Evolutionary conservation across 2,113 vertebrate genomes (phyloP).

Genomic region (Rissa tridactyla): DNA sequence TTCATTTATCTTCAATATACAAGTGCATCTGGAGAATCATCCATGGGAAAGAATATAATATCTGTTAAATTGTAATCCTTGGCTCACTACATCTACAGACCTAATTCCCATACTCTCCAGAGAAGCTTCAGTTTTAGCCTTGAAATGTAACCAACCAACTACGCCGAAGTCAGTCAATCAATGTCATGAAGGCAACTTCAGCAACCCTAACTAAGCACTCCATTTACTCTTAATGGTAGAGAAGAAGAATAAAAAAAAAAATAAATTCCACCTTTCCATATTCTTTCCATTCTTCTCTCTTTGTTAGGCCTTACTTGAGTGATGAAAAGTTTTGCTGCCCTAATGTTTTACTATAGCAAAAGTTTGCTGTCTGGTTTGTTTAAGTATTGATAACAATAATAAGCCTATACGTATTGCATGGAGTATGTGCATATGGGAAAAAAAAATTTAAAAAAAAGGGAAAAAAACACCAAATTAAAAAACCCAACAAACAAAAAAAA

Average conservation of each 20-base stretch:
- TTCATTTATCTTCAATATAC: constrained; percentile 6
- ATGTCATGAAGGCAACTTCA: constrained; percentile 1
- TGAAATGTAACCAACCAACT: constrained; percentile 9
- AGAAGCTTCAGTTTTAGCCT: neutral
- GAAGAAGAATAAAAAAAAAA: neutral
- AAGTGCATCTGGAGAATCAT: neutral
- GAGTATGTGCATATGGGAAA: neutral
- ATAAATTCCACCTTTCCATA: neutral
- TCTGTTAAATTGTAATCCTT: constrained; percentile 12
- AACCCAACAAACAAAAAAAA: neutral
- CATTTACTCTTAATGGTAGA: neutral
- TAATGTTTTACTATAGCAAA: neutral
- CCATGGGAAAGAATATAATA: neutral
- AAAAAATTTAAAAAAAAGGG: neutral
- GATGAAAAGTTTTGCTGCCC: neutral
- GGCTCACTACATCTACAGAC: neutral
- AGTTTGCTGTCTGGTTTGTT: neutral
- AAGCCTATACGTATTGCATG: neutral
- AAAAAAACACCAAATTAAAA: neutral
- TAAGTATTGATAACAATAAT: neutral
- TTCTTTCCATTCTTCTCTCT: neutral
- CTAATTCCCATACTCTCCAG: neutral
- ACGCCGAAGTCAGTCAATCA: constrained; percentile 10
- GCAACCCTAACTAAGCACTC: neutral
- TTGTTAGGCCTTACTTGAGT: neutral